These are phyloP conservation scores for Heliconius congener DNA, from an alignment of 1,140 invertebrate genomes.

Conservation along the genomic window DNA sequence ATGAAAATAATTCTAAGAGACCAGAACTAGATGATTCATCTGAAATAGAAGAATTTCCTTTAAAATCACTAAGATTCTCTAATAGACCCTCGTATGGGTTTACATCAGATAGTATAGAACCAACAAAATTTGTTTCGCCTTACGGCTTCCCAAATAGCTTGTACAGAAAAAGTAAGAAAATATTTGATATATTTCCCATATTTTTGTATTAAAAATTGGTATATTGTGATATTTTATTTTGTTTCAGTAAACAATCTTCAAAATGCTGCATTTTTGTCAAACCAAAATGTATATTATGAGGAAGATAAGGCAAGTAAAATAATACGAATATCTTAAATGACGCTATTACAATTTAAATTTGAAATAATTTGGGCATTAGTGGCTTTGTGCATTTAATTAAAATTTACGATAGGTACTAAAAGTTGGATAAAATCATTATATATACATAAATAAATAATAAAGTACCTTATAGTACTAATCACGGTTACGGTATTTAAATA, in stretches of 20 bases:
- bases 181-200: not conserved
- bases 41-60: conserved; percentile 64
- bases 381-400: no score
- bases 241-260: conserved; percentile 83
- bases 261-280: conserved; percentile 42
- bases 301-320: conserved; percentile 44
- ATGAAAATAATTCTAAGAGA: conserved; percentile 62
- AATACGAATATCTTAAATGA: not conserved
- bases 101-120: conserved; percentile 59
- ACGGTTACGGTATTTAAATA: not conserved
- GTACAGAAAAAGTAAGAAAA: conserved; percentile 82
- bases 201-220: not conserved
- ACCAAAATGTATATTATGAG: conserved; percentile 46
- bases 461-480: not conserved
- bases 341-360: not conserved
- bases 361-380: not conserved
- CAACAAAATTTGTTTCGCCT: conserved; percentile 64
- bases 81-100: conserved; percentile 81
- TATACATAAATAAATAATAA: no score
- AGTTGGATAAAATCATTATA: no score
- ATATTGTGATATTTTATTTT: conserved; percentile 33
- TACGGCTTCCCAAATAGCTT: conserved; percentile 74
- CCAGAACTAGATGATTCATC: conserved; percentile 47
- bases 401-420: no score
- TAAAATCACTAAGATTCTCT: conserved; percentile 83